Conservation (phyloP, 2,797 vertebrate species). For the Melopsittacus undulatus region DNA sequence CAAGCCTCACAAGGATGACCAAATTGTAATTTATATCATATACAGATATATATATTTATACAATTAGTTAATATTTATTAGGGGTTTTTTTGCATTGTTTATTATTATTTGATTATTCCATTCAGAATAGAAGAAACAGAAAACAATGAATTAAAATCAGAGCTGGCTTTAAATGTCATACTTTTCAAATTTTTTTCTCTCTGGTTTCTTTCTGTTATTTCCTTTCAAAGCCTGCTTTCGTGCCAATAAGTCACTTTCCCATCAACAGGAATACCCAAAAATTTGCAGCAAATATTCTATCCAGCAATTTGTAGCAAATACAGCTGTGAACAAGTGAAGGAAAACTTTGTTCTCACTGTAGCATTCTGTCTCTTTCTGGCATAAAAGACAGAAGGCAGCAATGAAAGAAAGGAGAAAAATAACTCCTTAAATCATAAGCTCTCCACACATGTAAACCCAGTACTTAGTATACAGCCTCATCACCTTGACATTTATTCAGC, state of each 20-base stretch:
- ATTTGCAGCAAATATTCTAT: not conserved
- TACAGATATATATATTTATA: not conserved
- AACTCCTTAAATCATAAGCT: slow-evolving; percentile 43
- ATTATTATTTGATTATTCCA: not conserved
- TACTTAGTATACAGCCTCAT: slow-evolving; percentile 44
- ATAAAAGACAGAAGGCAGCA: slow-evolving; percentile 53
- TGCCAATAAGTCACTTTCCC: not conserved
- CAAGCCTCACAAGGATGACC: fast-evolving
- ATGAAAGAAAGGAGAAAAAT: slow-evolving; percentile 42
- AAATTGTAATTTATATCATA: not conserved
- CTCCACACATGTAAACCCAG: slow-evolving; percentile 23
- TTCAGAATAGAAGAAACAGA: not conserved
- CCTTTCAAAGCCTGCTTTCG: not conserved
- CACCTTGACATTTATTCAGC: slow-evolving; percentile 73
- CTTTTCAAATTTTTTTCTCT: not conserved
- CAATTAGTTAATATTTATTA: not conserved
- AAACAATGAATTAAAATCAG: not conserved
- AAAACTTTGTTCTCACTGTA: not conserved
- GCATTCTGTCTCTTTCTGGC: slow-evolving; percentile 21
- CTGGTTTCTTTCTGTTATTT: not conserved
- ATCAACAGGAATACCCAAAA: not conserved
- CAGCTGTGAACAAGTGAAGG: not conserved
- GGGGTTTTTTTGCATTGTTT: not conserved
- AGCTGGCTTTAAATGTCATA: not conserved
- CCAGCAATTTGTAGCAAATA: not conserved